Conservation (phyloP, 2,888 invertebrate genomes). For the Rotaria socialis region DNA sequence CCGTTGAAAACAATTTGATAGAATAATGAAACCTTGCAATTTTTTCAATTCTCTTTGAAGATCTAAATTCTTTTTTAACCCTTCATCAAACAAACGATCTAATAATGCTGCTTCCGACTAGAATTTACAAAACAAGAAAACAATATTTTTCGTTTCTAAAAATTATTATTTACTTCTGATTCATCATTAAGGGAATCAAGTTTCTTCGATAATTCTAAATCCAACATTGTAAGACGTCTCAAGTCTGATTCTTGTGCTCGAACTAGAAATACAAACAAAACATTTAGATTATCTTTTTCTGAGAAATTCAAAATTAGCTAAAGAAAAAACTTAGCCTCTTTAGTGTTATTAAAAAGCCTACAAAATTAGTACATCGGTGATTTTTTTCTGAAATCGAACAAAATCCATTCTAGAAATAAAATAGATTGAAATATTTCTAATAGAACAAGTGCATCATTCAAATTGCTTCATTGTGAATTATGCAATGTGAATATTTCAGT, state of each 20-base stretch:
- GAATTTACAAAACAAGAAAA: background rate
- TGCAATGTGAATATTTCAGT: no score
- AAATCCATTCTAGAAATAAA: no score
- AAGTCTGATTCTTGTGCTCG: background rate
- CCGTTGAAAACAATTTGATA: background rate
- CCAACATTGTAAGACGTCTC: background rate
- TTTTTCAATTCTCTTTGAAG: background rate
- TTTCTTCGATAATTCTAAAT: background rate
- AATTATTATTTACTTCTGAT: background rate
- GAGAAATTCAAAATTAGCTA: no score
- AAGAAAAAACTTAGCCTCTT: no score
- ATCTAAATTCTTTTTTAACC: background rate
- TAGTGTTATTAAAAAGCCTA: no score
- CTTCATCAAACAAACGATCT: background rate
- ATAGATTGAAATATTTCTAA: no score
- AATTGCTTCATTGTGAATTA: no score
- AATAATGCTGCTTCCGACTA: background rate
- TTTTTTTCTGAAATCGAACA: no score
- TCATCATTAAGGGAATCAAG: background rate
- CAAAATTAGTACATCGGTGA: no score
- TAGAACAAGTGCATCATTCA: no score
- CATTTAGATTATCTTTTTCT: no score
- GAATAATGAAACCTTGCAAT: background rate
- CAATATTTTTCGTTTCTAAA: background rate
- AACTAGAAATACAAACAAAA: background rate